Percentiles rank a stretch among this genome's conserved stretches.
phyloP scores from a whole-genome alignment of 2,797 vertebrate species.

The Microctenopoma steveboyesi region DNA sequence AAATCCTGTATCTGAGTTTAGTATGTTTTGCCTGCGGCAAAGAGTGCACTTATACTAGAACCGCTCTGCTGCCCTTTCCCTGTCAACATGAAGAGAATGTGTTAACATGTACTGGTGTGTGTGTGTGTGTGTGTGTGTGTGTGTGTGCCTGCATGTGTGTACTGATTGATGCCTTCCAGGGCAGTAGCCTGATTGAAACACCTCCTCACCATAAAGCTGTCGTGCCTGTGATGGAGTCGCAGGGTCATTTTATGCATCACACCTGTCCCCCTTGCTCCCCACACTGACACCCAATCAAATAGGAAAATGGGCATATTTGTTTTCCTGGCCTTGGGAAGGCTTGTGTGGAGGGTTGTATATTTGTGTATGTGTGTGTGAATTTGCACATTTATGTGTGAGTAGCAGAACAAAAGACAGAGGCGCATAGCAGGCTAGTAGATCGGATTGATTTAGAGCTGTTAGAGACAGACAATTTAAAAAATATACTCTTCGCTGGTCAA shows the following conservation, averaged over 20 bases:
- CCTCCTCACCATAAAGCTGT: constrained; percentile 84
- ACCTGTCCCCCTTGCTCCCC: constrained; percentile 80
- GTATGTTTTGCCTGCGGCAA: constrained; percentile 34
- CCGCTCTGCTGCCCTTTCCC: constrained; percentile 58
- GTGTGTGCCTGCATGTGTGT: constrained; percentile 24
- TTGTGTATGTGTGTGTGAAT: constrained; percentile 30
- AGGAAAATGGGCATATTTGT: constrained; percentile 85
- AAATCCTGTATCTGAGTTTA: constrained; percentile 35
- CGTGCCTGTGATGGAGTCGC: constrained; percentile 79
- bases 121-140: constrained; percentile 39
- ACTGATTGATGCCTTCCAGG: constrained; percentile 79
- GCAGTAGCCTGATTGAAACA: constrained; percentile 81
- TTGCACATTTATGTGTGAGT: constrained; percentile 24
- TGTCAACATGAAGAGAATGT: constrained; percentile 41
- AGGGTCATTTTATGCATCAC: constrained; percentile 82
- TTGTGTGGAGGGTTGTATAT: constrained; percentile 45
- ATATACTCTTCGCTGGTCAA: background rate
- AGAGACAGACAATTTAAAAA: constrained; percentile 17
- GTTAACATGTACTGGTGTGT: constrained; percentile 34
- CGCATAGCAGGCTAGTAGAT: background rate
- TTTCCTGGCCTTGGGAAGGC: constrained; percentile 83
- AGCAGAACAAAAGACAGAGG: constrained; percentile 30
- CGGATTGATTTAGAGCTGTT: constrained; percentile 6
- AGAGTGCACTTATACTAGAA: constrained; percentile 41
- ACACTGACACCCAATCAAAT: constrained; percentile 79